Base-by-base conservation (phyloP, 2,113 vertebrate genomes). In the Cololabis saira region DNA sequence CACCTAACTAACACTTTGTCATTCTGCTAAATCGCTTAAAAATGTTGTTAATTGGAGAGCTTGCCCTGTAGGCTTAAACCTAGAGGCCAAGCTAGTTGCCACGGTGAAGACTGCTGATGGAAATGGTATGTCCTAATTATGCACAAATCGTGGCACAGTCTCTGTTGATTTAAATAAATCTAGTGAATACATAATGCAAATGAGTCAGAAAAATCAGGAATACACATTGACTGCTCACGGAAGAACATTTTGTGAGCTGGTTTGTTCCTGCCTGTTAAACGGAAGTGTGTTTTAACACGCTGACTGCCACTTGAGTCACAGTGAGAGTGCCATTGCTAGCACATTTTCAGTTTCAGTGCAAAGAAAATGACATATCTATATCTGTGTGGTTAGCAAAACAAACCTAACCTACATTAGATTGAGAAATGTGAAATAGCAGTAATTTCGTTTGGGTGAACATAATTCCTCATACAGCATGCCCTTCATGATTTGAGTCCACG, bases 1-100 rank as follows among this genome's bases (percentile, higher is more conserved):
- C 90, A 89, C 85, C 81, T 67, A 54, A 70, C 76, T 82, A 74
- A 88, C 90, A 87, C 85, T 14, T 61, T 71, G 41, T 44, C 73
- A 51, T 52, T 55, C 72, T 62, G 76, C 55, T 65, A 79, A 86
- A 84, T 86, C 71, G 87, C 87, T 87, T 82, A 85, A 76, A 87
- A 86, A 83, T 60, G 63, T 73, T 83, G 83, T 70, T 91, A 90
- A 91, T 91, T 90, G 82, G 83, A 61, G 69, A 67, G 65, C 77
- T 63, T 83, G 67, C 70, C 57, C 55, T 9, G 42, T 62, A 63
- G 75, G 67, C 65, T 54, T 82, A 55, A 83, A 67, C 54, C 64
- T 49, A 13, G 17, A 78, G 76, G 72, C 30, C 57, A 45, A 4
- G 13, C 11, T 1, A 48, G 68, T 55, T 76, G 52, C 22, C 14